A percentile compares a stretch with the other conserved stretches of the same genome.
phyloP scores from a whole-genome alignment of 2,888 invertebrate species.

The Anthophora plumipes region DNA sequence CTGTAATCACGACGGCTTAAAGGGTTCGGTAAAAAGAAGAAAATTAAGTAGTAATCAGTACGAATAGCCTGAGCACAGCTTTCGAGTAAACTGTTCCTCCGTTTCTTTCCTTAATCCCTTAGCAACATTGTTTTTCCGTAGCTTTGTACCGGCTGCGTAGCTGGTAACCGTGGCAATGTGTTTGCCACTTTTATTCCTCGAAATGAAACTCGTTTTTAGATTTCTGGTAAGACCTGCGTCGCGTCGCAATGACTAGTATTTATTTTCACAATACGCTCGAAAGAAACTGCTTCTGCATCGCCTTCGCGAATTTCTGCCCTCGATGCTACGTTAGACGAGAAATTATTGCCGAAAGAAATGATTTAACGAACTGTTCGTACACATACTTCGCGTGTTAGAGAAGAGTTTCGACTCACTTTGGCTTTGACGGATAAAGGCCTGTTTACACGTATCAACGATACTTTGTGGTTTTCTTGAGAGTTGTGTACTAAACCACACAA shows the following conservation, averaged over 20 bases:
- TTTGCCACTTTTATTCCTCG: background rate
- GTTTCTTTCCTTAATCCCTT: slow-evolving; percentile 40
- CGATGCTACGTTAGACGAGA: background rate
- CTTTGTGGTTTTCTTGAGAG: too few species aligned
- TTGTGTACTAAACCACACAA: too few species aligned
- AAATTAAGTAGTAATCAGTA: slow-evolving; percentile 48
- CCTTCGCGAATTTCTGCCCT: background rate
- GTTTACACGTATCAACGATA: too few species aligned
- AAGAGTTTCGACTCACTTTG: too few species aligned
- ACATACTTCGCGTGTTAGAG: too few species aligned
- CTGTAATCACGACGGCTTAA: slow-evolving; percentile 27
- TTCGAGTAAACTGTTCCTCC: slow-evolving; percentile 27
- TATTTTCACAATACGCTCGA: slow-evolving; percentile 12
- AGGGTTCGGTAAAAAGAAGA: slow-evolving; percentile 9
- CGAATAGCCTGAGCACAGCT: slow-evolving; percentile 31
- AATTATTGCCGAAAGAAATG: background rate
- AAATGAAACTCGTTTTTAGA: slow-evolving; percentile 17
- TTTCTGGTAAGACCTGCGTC: background rate
- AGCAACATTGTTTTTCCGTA: slow-evolving; percentile 8
- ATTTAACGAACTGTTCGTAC: too few species aligned
- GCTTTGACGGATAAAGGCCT: too few species aligned
- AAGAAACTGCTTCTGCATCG: background rate
- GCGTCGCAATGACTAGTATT: slow-evolving; percentile 7
- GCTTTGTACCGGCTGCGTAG: background rate
- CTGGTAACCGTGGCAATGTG: background rate